Conservation (phyloP, 2,888 invertebrate species). For the Epinotia bilunana region DNA sequence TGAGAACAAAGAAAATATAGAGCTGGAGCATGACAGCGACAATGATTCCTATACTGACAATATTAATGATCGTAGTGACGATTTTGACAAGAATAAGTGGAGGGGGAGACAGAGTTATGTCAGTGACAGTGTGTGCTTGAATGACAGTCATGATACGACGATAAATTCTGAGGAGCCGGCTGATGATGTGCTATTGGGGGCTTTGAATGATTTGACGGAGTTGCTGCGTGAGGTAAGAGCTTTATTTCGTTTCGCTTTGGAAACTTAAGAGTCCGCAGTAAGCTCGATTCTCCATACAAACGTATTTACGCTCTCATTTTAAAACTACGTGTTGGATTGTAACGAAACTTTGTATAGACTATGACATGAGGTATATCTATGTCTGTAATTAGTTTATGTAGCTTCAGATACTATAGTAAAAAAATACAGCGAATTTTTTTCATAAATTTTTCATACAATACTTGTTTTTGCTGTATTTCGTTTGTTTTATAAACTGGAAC, state of each 20-base stretch:
- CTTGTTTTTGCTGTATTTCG: too few species aligned
- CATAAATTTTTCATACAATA: too few species aligned
- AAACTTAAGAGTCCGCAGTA: too few species aligned
- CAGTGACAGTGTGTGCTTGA: conserved; percentile 64
- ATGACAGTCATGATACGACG: conserved; percentile 64
- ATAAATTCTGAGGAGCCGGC: conserved; percentile 58
- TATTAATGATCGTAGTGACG: conserved; percentile 58
- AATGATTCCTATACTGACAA: conserved; percentile 71
- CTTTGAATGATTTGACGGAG: conserved; percentile 80
- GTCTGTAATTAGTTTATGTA: too few species aligned
- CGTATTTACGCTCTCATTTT: too few species aligned
- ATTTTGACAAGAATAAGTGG: conserved; percentile 61
- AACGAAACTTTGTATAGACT: too few species aligned
- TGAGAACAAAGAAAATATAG: conserved; percentile 82
- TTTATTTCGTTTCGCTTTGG: neutral
- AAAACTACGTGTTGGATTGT: too few species aligned
- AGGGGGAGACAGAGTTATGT: conserved; percentile 60
- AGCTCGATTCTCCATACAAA: too few species aligned
- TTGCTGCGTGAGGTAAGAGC: conserved; percentile 79
- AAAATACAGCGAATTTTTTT: too few species aligned
- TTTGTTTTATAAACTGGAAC: too few species aligned
- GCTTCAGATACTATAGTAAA: too few species aligned
- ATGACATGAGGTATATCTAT: too few species aligned
- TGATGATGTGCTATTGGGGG: conserved; percentile 73
- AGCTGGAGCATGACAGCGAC: conserved; percentile 71